Conservation (phyloP, 1,140 invertebrate genomes). For the Scaptodrosophila lebanonensis region DNA sequence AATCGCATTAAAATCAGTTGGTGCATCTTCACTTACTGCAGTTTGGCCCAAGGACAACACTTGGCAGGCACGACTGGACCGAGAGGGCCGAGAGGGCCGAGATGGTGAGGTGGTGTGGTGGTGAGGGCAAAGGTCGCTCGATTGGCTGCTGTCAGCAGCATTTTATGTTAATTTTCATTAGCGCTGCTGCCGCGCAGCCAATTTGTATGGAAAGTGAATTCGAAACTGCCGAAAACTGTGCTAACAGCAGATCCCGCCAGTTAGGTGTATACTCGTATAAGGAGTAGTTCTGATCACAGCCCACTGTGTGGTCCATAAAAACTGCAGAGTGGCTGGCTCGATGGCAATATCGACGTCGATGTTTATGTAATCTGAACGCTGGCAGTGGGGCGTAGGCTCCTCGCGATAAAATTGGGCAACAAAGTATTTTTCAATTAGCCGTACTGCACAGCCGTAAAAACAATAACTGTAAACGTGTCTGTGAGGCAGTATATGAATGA, state of each 20-base stretch:
- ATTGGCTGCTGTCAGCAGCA: constrained; percentile 73
- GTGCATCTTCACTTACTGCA: constrained; percentile 72
- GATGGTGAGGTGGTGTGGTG: not conserved
- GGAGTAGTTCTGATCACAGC: too few relatives aligned
- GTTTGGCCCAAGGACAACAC: constrained; percentile 52
- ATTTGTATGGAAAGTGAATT: constrained; percentile 75
- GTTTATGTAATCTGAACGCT: too few relatives aligned
- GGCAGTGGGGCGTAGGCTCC: constrained; percentile 4
- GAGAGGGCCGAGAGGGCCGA: not conserved
- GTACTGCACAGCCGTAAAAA: constrained; percentile 50
- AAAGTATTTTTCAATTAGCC: constrained; percentile 74
- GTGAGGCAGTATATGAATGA: not conserved
- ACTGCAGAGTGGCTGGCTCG: constrained; percentile 50
- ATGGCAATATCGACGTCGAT: too few relatives aligned
- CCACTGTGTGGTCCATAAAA: constrained; percentile 32
- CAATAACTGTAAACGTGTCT: constrained; percentile 59
- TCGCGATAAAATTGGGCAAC: constrained; percentile 64
- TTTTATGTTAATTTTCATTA: constrained; percentile 76
- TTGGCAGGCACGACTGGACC: not conserved
- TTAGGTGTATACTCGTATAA: too few relatives aligned
- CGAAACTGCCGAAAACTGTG: constrained; percentile 46
- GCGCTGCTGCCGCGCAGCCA: constrained; percentile 59
- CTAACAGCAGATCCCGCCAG: not conserved
- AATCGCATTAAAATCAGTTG: constrained; percentile 76
- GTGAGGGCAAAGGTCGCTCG: constrained; percentile 33